Conservation (phyloP, 1,140 invertebrate species). For the Lucilia sericata region DNA sequence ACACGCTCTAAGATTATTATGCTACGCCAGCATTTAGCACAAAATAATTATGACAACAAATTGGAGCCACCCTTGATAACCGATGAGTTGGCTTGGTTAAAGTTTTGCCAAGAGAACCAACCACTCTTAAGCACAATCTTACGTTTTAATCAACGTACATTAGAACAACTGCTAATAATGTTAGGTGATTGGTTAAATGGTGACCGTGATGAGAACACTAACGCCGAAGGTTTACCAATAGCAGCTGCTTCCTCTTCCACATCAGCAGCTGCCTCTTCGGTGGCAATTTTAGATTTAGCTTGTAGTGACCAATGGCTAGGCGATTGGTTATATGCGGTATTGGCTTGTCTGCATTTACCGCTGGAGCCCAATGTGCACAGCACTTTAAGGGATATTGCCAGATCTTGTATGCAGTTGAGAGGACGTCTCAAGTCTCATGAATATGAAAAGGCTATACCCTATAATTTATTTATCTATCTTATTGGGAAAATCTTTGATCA, state of each 20-base stretch:
- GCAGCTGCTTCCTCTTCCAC: slow-evolving; percentile 33
- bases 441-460: slow-evolving; percentile 57
- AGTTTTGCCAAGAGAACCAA: slow-evolving; percentile 56
- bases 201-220: slow-evolving; percentile 44
- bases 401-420: slow-evolving; percentile 55
- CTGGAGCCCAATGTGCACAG: slow-evolving; percentile 63
- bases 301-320: slow-evolving; percentile 58
- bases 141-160: slow-evolving; percentile 54
- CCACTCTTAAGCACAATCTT: slow-evolving; percentile 58
- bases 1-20: slow-evolving; percentile 52
- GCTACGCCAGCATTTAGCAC: slow-evolving; percentile 52
- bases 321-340: slow-evolving; percentile 60
- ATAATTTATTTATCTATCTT: slow-evolving; percentile 60
- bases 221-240: slow-evolving; percentile 8
- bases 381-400: slow-evolving; percentile 58
- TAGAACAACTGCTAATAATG: slow-evolving; percentile 60
- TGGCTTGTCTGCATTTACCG: slow-evolving; percentile 61
- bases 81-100: slow-evolving; percentile 55
- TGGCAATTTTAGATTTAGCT: slow-evolving; percentile 51
- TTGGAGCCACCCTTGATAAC: slow-evolving; percentile 57
- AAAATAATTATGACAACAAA: slow-evolving; percentile 54
- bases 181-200: slow-evolving; percentile 57
- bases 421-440: slow-evolving; percentile 52
- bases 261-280: background rate
- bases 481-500: slow-evolving; percentile 59